Evolutionary conservation across 1,140 invertebrate species (phyloP), one percentile per base, ranked within the genome.

Genomic region (Pararge aegeria): DNA sequence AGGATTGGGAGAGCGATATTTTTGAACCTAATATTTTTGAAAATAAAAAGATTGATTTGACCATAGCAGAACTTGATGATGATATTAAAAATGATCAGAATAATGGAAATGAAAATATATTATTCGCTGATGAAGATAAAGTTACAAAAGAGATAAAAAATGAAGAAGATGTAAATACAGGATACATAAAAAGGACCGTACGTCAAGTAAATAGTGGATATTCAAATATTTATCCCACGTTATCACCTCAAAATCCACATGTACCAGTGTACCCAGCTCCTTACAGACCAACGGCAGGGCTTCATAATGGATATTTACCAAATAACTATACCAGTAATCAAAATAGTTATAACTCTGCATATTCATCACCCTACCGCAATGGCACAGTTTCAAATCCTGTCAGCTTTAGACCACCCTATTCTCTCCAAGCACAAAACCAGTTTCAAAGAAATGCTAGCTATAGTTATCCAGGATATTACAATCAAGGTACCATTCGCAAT

Each of bases 201-300:
- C 55, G 68, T 16, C 69, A 71, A 49, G 30, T 34, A n/a, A 44
- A 56, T n/a, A 5, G 44, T 38, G 69, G 58, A 27, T 68, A 67
- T 54, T 49, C 61, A 16, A 13, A 49, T 27, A 13, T 55, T 29
- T 68, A 71, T 58, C 62, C 62, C 18, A 37, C 50, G 7, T 16
- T 61, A 24, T 24, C 49, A 10, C 44, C 42, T 40, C 50, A 13
- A 21, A 38, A 34, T 9, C 24, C 34, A 9, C 5, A 52, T 44
- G 2, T 15, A 7, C 37, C 37, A 44, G 5, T 34, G 38, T 29
- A 27, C 30, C 40, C 34, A 27, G 20, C 15, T 29, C 16, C 49
- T 29, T 27, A 13, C 10, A 13, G 34, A 16, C 29, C 18, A 2
- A 5, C 18, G 0, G 20, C 46, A 49, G 42, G 40, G 20, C 5